phyloP scores from a whole-genome alignment of 2,888 invertebrate species.

The Hanleya hanleyi region DNA sequence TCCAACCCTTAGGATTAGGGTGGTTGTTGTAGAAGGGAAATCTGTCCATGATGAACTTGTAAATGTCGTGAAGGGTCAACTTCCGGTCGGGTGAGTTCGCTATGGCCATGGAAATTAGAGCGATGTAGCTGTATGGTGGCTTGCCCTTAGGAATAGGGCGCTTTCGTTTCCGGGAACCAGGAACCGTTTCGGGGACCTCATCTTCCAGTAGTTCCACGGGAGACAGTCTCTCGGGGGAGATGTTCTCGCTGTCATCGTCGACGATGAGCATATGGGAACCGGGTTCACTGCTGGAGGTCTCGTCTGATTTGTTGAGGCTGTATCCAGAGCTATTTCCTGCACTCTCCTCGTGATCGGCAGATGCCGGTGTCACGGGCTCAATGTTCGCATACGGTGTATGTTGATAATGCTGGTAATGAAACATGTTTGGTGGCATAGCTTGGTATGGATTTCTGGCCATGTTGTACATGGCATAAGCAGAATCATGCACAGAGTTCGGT shows the following conservation, averaged over 20 bases:
- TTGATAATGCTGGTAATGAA: no score
- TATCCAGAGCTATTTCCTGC: no score
- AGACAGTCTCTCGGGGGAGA: neutral
- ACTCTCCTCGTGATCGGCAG: no score
- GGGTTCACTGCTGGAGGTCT: neutral
- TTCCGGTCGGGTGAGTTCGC: constrained; percentile 51
- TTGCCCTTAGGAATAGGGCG: constrained; percentile 60
- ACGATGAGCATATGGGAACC: neutral
- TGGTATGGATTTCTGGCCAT: no score
- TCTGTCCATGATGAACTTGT: constrained; percentile 55
- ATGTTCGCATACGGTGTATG: neutral
- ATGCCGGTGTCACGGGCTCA: neutral
- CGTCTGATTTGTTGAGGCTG: no score
- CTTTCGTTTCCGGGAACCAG: constrained; percentile 46
- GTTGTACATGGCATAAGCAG: no score
- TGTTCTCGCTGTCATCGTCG: neutral
- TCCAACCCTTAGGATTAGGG: constrained; percentile 59
- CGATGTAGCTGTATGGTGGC: constrained; percentile 67
- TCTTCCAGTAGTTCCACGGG: neutral
- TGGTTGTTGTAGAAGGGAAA: constrained; percentile 60
- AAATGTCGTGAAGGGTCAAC: constrained; percentile 58
- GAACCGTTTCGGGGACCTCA: neutral
- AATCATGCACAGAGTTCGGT: no score
- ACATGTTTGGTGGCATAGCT: no score
- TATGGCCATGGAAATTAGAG: constrained; percentile 64